Conservation (phyloP, 2,113 vertebrate genomes). For the Labeo rohita region DNA sequence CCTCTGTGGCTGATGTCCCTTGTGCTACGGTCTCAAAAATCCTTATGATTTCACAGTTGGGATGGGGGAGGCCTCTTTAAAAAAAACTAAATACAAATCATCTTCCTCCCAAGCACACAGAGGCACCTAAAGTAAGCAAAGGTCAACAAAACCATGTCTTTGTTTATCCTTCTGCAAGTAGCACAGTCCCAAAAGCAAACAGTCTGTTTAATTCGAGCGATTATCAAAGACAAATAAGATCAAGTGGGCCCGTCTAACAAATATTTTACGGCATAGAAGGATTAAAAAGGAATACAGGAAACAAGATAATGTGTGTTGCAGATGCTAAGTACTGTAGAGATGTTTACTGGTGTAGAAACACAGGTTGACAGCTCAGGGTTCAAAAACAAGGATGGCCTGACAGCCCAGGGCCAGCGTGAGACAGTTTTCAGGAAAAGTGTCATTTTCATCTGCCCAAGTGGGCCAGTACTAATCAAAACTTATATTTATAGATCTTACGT, state of each 20-base stretch:
- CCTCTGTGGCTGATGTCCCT: conserved; percentile 36
- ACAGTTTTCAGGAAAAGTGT: background rate
- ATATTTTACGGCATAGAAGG: conserved; percentile 50
- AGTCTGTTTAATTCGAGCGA: conserved; percentile 52
- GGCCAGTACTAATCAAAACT: background rate
- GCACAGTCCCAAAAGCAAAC: conserved; percentile 48
- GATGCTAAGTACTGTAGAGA: conserved; percentile 48
- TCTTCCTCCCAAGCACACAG: conserved; percentile 11
- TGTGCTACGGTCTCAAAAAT: conserved; percentile 48
- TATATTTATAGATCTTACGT: background rate
- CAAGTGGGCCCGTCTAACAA: conserved; percentile 47
- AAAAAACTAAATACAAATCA: conserved; percentile 47
- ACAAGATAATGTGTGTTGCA: conserved; percentile 44
- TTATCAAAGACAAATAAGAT: conserved; percentile 60
- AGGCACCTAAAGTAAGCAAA: conserved; percentile 50
- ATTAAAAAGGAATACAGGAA: conserved; percentile 36
- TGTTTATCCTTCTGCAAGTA: conserved; percentile 34
- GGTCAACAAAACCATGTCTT: conserved; percentile 41
- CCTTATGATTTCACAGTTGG: conserved; percentile 56
- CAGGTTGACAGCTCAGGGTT: conserved; percentile 14
- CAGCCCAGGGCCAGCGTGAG: background rate
- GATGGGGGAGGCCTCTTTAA: conserved; percentile 54
- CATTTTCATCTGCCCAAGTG: background rate
- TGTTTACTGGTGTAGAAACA: conserved; percentile 52
- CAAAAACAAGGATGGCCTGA: background rate